phyloP scores from a whole-genome alignment of 2,113 vertebrate genomes.

The Caloenas nicobarica region DNA sequence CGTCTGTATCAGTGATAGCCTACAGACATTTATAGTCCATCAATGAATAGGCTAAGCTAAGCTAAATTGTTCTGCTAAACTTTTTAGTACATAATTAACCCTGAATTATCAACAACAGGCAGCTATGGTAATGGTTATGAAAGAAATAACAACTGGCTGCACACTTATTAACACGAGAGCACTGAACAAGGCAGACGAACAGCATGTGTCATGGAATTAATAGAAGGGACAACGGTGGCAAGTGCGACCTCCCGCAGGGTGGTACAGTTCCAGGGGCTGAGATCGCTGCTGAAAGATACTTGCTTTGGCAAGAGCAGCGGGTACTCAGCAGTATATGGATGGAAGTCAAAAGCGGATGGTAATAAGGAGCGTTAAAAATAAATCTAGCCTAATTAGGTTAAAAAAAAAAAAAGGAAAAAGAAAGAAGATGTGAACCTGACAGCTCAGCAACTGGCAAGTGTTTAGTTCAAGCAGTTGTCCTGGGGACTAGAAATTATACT shows the following conservation, averaged over 20 bases:
- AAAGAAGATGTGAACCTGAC: background rate
- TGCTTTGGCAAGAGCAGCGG: conserved; percentile 33
- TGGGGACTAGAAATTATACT: background rate
- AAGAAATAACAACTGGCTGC: background rate
- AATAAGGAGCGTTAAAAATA: conserved; percentile 41
- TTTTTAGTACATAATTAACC: conserved; percentile 35
- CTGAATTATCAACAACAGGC: conserved; percentile 23
- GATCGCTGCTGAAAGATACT: background rate
- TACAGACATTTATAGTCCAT: conserved; percentile 1
- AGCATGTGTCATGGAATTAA: conserved; percentile 17
- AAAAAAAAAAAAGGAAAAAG: background rate
- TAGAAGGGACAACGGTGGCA: background rate
- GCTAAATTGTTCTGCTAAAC: conserved; percentile 26
- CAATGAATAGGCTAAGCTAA: background rate
- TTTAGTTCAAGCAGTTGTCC: background rate
- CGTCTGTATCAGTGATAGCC: background rate
- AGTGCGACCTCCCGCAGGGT: background rate
- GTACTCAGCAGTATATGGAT: conserved; percentile 16
- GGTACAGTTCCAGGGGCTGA: background rate
- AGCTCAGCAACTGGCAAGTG: background rate
- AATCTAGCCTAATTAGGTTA: conserved; percentile 44
- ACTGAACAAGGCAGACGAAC: background rate
- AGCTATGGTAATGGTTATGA: background rate
- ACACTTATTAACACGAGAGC: background rate
- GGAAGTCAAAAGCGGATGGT: conserved; percentile 7